phyloP scores from a whole-genome alignment of 2,113 vertebrate genomes.

The Bos javanicus region DNA sequence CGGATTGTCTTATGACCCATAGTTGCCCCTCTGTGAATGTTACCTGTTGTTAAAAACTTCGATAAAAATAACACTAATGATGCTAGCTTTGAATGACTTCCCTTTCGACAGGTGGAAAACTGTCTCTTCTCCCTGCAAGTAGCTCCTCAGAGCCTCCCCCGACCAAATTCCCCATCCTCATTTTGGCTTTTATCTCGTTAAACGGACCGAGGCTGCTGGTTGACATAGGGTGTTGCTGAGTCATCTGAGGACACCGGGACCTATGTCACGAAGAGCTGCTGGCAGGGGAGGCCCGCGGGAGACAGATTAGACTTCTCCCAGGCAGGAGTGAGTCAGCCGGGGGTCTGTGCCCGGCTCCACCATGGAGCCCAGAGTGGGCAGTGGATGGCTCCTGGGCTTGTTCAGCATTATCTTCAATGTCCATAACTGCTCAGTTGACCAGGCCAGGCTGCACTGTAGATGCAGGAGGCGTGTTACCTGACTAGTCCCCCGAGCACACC shows the following conservation, averaged over 20 bases:
- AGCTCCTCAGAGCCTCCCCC: neutral
- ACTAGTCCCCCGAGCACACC: neutral
- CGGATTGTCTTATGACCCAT: rapidly evolving
- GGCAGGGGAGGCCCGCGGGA: neutral
- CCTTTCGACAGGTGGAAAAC: neutral
- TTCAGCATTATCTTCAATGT: neutral
- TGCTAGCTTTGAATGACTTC: neutral
- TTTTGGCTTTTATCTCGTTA: conserved; percentile 1
- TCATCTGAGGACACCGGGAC: conserved; percentile 42
- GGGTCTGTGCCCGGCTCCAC: neutral
- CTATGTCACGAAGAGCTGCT: neutral
- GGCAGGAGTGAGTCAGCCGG: neutral
- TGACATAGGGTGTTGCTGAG: neutral
- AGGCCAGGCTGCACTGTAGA: neutral
- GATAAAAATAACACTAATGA: neutral
- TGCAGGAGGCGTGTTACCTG: no score
- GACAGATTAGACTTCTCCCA: neutral
- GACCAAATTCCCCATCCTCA: rapidly evolving
- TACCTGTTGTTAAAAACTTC: neutral
- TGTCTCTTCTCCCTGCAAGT: neutral
- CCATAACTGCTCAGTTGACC: neutral
- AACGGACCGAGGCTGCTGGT: neutral
- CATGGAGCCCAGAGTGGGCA: rapidly evolving
- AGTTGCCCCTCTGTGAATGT: neutral
- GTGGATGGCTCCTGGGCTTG: neutral